A percentile compares a stretch with the other conserved stretches of the same genome.
These are phyloP conservation scores for Lagopus leucura DNA, from an alignment of 2,113 vertebrate species.

Conservation along the genomic window DNA sequence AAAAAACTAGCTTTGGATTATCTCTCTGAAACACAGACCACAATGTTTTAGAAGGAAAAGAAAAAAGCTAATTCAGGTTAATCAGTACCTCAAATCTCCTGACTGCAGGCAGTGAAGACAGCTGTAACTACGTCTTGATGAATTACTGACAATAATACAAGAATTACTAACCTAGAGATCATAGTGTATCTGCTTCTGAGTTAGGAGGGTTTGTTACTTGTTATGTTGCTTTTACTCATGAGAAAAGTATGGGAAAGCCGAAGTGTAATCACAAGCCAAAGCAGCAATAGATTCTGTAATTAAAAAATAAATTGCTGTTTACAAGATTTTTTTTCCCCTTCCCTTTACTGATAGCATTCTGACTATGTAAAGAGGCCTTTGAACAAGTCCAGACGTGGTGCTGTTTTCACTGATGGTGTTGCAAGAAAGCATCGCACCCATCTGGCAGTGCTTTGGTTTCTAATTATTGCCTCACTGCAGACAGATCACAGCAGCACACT, in stretches of 20 bases:
- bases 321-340: background rate
- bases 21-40: background rate
- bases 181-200: accelerated
- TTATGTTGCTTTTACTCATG: background rate
- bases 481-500: background rate
- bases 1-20: background rate
- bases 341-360: background rate
- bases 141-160: background rate
- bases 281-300: background rate
- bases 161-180: background rate
- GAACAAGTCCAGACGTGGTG: background rate
- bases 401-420: background rate
- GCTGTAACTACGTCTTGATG: background rate
- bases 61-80: background rate
- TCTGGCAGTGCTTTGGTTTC: background rate
- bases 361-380: background rate
- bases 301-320: background rate
- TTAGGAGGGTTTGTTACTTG: background rate
- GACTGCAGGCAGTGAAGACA: background rate
- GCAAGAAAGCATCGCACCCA: accelerated
- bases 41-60: background rate
- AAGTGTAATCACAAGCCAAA: background rate
- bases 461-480: background rate
- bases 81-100: background rate
- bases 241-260: background rate